Evolutionary conservation across 2,888 invertebrate genomes (phyloP).

Genomic region (Acanthacorydalis orientalis): DNA sequence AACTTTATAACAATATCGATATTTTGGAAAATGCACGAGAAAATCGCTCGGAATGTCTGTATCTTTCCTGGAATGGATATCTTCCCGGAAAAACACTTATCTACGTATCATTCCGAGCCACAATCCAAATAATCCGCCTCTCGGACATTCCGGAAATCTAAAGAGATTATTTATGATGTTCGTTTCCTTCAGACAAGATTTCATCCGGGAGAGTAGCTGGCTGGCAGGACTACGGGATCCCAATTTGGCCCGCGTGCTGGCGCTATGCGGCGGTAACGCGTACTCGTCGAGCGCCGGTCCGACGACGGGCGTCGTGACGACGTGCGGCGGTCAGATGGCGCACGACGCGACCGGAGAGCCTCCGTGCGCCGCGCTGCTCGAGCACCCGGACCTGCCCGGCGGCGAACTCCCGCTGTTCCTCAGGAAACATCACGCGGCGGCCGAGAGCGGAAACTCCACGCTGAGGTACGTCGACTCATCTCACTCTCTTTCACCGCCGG

Average conservation of each 20-base stretch:
- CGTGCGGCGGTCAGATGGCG: conserved; percentile 42
- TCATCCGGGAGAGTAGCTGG: conserved; percentile 74
- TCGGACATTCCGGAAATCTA: too few relatives aligned
- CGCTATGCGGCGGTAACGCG: conserved; percentile 62
- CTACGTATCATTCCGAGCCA: too few relatives aligned
- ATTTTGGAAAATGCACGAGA: too few relatives aligned
- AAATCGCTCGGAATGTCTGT: too few relatives aligned
- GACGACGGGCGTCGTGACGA: too few relatives aligned
- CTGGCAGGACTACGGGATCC: conserved; percentile 68
- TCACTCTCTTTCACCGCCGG: too few relatives aligned
- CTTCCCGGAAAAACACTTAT: too few relatives aligned
- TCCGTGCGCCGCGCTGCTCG: conserved; percentile 22
- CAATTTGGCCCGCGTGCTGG: conserved; percentile 68
- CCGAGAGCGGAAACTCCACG: conserved; percentile 26
- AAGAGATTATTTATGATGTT: too few relatives aligned
- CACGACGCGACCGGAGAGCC: conserved; percentile 70
- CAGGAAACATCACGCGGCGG: conserved; percentile 20
- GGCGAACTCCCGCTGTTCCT: conserved; percentile 58
- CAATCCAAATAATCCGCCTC: too few relatives aligned
- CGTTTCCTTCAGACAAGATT: conserved; percentile 49
- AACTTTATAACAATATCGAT: too few relatives aligned
- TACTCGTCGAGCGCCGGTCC: conserved; percentile 36
- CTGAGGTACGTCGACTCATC: conserved; percentile 25
- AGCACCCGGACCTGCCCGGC: conserved; percentile 17
- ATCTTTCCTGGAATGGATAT: too few relatives aligned